Conservation (phyloP, 2,888 invertebrate species). For the Microctonus aethiopoides region DNA sequence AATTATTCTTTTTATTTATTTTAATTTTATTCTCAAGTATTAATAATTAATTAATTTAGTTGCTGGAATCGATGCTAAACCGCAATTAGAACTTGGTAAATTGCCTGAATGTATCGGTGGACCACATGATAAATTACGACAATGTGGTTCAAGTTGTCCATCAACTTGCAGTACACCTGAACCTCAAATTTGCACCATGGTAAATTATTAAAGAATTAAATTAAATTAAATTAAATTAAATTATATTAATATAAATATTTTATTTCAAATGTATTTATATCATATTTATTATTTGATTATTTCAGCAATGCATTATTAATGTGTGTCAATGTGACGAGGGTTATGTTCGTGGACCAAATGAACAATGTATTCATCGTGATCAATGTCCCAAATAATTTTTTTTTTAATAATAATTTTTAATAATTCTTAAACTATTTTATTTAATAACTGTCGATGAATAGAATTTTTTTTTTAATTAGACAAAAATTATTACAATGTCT, state of each 20-base stretch:
- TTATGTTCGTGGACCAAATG: conserved; percentile 6
- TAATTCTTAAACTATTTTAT: too few relatives aligned
- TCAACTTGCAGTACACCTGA: background rate
- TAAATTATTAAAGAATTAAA: background rate
- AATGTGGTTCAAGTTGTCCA: background rate
- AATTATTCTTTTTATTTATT: background rate
- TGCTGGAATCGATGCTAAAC: background rate
- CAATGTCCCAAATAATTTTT: background rate
- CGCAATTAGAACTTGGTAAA: background rate
- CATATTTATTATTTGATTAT: background rate
- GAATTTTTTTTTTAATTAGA: too few relatives aligned
- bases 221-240: background rate
- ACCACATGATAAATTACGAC: background rate
- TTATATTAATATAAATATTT: background rate
- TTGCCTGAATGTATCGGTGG: background rate
- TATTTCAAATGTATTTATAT: background rate
- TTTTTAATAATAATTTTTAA: too few relatives aligned
- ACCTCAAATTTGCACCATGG: background rate
- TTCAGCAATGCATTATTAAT: conserved; percentile 7
- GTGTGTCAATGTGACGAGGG: conserved; percentile 8
- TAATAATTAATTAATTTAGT: too few relatives aligned
- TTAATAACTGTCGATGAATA: too few relatives aligned
- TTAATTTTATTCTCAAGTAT: background rate
- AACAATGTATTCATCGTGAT: background rate
- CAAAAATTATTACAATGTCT: too few relatives aligned